Evolutionary conservation across 2,888 invertebrate genomes (phyloP).

Genomic region (Bombyx huttoni): DNA sequence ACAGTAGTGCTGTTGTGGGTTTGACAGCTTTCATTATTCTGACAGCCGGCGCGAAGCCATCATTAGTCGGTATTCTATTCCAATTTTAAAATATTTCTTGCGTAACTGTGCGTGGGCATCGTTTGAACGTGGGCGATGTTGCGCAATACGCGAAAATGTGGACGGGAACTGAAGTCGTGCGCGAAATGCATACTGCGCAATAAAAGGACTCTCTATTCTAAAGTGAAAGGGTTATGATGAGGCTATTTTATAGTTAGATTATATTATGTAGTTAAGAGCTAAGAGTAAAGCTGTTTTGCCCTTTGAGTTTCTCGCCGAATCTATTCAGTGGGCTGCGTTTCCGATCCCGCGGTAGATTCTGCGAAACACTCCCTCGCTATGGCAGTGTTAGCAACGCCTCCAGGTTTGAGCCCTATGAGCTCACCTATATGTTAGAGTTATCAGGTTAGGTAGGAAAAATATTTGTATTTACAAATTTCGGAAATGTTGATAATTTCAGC

Average conservation of each 20-base stretch:
- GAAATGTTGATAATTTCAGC: too few species aligned
- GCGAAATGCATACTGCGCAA: conserved; percentile 4
- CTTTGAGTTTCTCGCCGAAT: too few species aligned
- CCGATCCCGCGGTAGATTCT: too few species aligned
- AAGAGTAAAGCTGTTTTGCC: too few species aligned
- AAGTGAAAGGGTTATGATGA: conserved; percentile 1
- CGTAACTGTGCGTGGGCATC: conserved; percentile 26
- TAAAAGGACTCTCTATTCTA: not conserved
- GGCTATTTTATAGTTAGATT: conserved; percentile 2
- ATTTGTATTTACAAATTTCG: too few species aligned
- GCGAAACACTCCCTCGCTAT: too few species aligned
- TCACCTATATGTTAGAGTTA: too few species aligned
- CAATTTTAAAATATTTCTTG: conserved; percentile 36
- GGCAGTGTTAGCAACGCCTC: too few species aligned
- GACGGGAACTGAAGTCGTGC: conserved; percentile 9
- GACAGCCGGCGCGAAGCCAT: conserved; percentile 9
- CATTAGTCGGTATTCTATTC: conserved; percentile 27
- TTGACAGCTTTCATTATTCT: conserved; percentile 16
- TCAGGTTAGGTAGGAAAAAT: too few species aligned
- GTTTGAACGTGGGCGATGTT: conserved; percentile 22
- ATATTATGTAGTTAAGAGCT: not conserved
- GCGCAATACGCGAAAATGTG: conserved; percentile 35
- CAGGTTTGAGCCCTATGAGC: too few species aligned
- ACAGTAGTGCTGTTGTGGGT: not conserved
- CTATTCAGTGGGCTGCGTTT: too few species aligned